These are phyloP conservation scores for Rutilus rutilus DNA, from an alignment of 2,113 vertebrate species.

Conservation along the genomic window DNA sequence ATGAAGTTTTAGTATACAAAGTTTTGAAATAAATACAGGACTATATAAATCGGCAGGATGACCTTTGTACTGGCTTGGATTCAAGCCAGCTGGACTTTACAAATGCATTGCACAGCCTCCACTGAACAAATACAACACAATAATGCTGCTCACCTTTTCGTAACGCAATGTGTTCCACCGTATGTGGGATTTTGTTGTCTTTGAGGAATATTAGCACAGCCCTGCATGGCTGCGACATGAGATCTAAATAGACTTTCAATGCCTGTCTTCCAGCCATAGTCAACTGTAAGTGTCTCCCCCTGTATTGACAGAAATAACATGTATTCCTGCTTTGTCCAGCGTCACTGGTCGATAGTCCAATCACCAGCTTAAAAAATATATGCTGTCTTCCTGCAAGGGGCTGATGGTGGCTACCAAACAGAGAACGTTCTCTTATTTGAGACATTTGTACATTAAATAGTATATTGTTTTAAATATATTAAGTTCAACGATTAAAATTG, in stretches of 20 bases:
- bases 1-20: not conserved
- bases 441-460: not conserved
- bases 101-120: not conserved
- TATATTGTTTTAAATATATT: not conserved
- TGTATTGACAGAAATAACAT: not conserved
- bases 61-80: conserved; percentile 27
- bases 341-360: not conserved
- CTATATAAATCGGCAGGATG: not conserved
- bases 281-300: not conserved
- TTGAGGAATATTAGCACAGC: conserved; percentile 71
- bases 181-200: conserved; percentile 68
- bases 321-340: not conserved
- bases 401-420: not conserved
- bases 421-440: not conserved
- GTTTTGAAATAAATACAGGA: not conserved
- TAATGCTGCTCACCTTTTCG: conserved; percentile 67
- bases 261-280: conserved; percentile 50
- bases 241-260: conserved; percentile 71
- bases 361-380: not conserved
- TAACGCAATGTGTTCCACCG: conserved; percentile 67
- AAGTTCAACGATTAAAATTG: not conserved
- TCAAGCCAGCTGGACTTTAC: not conserved
- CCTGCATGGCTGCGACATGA: conserved; percentile 77
- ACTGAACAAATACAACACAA: not conserved
- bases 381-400: not conserved